These are phyloP conservation scores for Drosophila parabipectinata DNA, from an alignment of 1,140 invertebrate species.

Conservation along the genomic window DNA sequence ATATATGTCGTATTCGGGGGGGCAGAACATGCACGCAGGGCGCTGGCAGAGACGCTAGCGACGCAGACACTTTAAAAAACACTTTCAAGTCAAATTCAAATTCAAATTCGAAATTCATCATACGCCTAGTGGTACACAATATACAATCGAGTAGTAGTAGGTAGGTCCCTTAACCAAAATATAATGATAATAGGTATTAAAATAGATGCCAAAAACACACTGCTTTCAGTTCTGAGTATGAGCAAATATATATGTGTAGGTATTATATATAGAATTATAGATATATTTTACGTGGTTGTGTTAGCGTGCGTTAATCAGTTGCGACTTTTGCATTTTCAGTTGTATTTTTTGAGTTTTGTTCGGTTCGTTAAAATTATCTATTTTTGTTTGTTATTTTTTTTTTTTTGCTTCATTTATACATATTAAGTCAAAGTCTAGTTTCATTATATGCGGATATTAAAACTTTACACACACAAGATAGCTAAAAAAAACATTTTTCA, in stretches of 20 bases:
- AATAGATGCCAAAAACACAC: slow-evolving; percentile 65
- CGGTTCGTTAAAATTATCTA: slow-evolving; percentile 34
- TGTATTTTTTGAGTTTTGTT: slow-evolving; percentile 31
- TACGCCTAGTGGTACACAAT: slow-evolving; percentile 78
- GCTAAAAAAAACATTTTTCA: slow-evolving; percentile 56
- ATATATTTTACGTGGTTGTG: slow-evolving; percentile 37
- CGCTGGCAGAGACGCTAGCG: slow-evolving; percentile 54
- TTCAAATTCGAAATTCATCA: slow-evolving; percentile 62
- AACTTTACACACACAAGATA: slow-evolving; percentile 75
- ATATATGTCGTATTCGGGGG: slow-evolving; percentile 12
- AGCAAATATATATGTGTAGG: slow-evolving; percentile 33
- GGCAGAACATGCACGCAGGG: slow-evolving; percentile 66
- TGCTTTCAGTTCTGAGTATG: slow-evolving; percentile 55
- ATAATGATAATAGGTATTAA: slow-evolving; percentile 39
- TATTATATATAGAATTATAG: slow-evolving; percentile 35
- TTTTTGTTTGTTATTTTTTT: background rate
- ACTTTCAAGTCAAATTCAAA: slow-evolving; percentile 54
- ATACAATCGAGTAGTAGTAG: slow-evolving; percentile 46
- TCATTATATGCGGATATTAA: slow-evolving; percentile 56
- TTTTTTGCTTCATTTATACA: slow-evolving; percentile 42
- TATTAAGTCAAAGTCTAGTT: slow-evolving; percentile 41
- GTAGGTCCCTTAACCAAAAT: slow-evolving; percentile 57
- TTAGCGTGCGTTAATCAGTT: slow-evolving; percentile 51
- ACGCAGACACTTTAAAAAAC: slow-evolving; percentile 48
- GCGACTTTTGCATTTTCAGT: slow-evolving; percentile 39